phyloP scores from a whole-genome alignment of 2,113 vertebrate species.

The Antechinus stuartii region DNA sequence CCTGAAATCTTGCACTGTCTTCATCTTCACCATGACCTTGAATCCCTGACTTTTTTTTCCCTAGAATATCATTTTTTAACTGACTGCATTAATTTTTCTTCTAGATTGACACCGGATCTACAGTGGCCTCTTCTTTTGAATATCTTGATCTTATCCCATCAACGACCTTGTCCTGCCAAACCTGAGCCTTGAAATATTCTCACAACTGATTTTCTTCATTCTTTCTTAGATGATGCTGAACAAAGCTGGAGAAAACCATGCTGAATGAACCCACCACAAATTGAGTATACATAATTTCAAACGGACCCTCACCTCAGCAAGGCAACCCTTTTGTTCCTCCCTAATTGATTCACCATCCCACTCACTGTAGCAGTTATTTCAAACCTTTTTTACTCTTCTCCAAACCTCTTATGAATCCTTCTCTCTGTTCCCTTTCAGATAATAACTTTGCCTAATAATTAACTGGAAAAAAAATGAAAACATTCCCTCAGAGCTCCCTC shows the following conservation, averaged over 20 bases:
- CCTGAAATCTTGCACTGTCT: neutral
- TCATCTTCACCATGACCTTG: neutral
- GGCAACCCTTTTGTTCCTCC: neutral
- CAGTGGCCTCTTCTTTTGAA: too few relatives aligned
- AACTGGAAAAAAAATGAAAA: neutral
- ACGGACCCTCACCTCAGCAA: neutral
- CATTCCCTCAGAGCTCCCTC: neutral
- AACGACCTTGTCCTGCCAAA: too few relatives aligned
- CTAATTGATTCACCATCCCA: neutral
- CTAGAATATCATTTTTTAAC: neutral
- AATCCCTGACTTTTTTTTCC: neutral
- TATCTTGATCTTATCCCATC: too few relatives aligned
- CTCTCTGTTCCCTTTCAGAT: neutral
- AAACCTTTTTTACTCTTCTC: neutral
- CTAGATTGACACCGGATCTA: too few relatives aligned
- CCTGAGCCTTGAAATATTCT: too few relatives aligned
- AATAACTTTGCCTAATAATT: neutral
- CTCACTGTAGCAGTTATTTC: neutral
- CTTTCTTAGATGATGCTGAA: neutral
- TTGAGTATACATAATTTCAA: neutral
- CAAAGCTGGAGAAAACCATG: neutral
- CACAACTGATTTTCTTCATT: neutral
- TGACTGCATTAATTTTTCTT: neutral
- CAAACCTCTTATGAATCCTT: neutral
- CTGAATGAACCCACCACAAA: neutral